Evolutionary conservation across 2,797 vertebrate genomes (phyloP).

Genomic region (Coracias cyanogaster): DNA sequence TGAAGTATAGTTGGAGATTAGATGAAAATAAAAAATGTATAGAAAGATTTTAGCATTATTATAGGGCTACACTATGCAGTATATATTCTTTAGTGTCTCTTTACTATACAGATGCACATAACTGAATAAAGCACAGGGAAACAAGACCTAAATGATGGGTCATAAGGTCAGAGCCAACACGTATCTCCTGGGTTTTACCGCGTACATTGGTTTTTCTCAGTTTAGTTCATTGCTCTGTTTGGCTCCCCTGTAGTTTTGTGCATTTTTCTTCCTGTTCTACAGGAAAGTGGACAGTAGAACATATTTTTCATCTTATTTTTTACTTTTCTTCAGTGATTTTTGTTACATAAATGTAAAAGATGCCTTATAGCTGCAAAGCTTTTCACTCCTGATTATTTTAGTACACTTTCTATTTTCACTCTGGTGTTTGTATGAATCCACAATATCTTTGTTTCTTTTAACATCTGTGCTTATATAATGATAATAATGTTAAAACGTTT

Average conservation of each 20-base stretch:
- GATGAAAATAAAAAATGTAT: not conserved
- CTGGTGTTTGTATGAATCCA: not conserved
- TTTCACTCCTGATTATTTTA: not conserved
- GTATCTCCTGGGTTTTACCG: not conserved
- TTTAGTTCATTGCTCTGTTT: not conserved
- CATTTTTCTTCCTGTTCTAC: not conserved
- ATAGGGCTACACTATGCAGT: not conserved
- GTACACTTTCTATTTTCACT: not conserved
- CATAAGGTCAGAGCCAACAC: not conserved
- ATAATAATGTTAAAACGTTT: not conserved
- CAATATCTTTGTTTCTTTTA: not conserved
- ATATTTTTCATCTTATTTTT: not conserved
- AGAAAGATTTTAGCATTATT: not conserved
- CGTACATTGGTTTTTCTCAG: not conserved
- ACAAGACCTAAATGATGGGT: not conserved
- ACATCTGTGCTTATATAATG: not conserved
- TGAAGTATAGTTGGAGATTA: not conserved
- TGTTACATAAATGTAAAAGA: not conserved
- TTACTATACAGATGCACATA: not conserved
- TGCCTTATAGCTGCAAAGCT: not conserved
- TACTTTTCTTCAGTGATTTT: not conserved
- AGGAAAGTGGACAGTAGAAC: not conserved
- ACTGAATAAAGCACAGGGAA: not conserved
- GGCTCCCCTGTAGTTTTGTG: not conserved
- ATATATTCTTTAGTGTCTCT: not conserved